Percentiles rank a stretch among this genome's conserved stretches.
Evolutionary conservation across 2,888 invertebrate genomes (phyloP).

Genomic region (Drosophila borealis): DNA sequence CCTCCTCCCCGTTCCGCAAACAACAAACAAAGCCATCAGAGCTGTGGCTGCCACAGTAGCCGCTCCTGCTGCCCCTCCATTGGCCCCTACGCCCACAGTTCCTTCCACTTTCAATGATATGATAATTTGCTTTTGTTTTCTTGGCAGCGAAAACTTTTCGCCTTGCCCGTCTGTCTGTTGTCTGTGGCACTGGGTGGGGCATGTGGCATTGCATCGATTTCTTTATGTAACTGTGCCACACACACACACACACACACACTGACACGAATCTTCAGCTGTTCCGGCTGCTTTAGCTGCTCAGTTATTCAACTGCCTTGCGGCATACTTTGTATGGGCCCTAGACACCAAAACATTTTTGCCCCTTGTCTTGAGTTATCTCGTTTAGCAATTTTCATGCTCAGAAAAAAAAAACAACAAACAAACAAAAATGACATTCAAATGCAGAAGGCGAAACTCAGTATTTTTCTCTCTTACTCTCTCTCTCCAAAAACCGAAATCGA

Average conservation of each 20-base stretch:
- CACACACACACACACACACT: constrained; percentile 32
- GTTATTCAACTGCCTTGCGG: constrained; percentile 48
- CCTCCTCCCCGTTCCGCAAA: constrained; percentile 16
- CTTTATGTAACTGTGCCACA: constrained; percentile 52
- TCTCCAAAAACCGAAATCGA: constrained; percentile 70
- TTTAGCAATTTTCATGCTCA: constrained; percentile 66
- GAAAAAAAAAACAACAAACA: constrained; percentile 6
- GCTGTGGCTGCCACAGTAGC: constrained; percentile 32
- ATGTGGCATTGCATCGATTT: constrained; percentile 54
- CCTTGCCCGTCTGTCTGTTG: constrained; percentile 27
- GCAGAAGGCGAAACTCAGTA: constrained; percentile 47
- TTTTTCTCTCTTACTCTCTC: not conserved
- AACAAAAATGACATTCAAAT: constrained; percentile 73
- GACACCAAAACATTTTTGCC: constrained; percentile 45
- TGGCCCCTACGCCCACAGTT: constrained; percentile 16
- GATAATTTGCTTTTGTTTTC: constrained; percentile 80
- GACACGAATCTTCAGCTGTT: constrained; percentile 27
- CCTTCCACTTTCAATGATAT: constrained; percentile 67
- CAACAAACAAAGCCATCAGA: constrained; percentile 67
- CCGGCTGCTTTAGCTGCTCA: constrained; percentile 32
- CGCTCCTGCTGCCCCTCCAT: constrained; percentile 1
- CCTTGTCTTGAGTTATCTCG: constrained; percentile 55
- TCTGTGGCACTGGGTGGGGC: constrained; percentile 12
- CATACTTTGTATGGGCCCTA: constrained; percentile 44
- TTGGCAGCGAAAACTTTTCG: constrained; percentile 63